Evolutionary conservation across 1,140 invertebrate species (phyloP), one percentile per base, ranked within the genome.

Genomic region (Maconellicoccus hirsutus): DNA sequence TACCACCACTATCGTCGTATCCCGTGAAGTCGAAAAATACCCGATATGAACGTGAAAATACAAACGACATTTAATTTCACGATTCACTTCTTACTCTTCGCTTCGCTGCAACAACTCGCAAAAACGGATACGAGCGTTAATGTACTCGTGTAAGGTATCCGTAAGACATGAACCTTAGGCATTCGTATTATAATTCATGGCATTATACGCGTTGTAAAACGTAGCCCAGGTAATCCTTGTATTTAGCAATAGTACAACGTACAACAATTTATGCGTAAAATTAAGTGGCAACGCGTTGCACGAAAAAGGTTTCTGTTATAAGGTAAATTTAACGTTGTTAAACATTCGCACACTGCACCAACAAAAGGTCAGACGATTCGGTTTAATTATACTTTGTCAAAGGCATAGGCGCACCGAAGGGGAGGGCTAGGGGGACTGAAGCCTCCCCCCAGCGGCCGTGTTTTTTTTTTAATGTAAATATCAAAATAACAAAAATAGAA

Each of bases 311-410:
- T 52, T 52, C 42, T 3, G 42, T 19, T 52, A 19, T 52, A 52
- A 3, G 42, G 42, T 52, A 52, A 52, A 52, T 52, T 52, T 52
- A 52, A 52, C 42, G 42, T 52, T 52, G 42, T 52, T 33, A 52
- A 52, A 52, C 42, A 52, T 52, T 52, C 42, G 42, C 42, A 14
- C 33, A 33, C 29, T 33, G 29, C 12, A 6, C 12, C 12, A 19
- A 52, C 42, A 52, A 52, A 52, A 52, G 42, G 42, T 52, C 42
- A 52, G 42, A 52, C 42, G 42, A 8, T 52, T 52, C 10, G 42
- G 42, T 52, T 52, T 52, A 52, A 52, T 52, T 52, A 52, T 19
- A 52, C n/a, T 52, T 52, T 52, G 42, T 52, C 42, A 52, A 52
- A 52, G 42, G 42, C n/a, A n/a, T n/a, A n/a, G n/a, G n/a, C n/a